Conservation (phyloP, 1,140 invertebrate species). For the Drosophila littoralis region DNA sequence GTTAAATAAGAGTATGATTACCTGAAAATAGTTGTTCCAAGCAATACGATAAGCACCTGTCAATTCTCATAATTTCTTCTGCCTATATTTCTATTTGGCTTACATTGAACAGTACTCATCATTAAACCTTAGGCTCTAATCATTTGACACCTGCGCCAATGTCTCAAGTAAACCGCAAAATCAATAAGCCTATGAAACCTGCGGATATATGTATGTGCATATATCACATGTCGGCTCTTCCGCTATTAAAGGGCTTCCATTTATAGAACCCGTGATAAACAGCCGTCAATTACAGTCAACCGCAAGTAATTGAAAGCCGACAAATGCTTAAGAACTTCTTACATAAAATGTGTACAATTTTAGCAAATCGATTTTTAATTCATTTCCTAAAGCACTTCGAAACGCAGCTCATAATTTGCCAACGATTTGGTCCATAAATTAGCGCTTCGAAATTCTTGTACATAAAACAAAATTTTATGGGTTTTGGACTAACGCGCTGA, state of each 20-base stretch:
- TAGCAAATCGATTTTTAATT: conserved; percentile 46
- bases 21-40: too few species aligned
- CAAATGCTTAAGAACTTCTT: conserved; percentile 9
- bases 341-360: conserved; percentile 4
- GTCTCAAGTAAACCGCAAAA: conserved; percentile 64
- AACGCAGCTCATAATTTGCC: conserved; percentile 32
- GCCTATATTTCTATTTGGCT: neutral
- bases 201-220: neutral
- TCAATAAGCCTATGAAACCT: conserved; percentile 12
- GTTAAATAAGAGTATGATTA: too few species aligned
- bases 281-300: conserved; percentile 17
- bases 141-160: conserved; percentile 62
- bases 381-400: conserved; percentile 4
- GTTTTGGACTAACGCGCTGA: conserved; percentile 39
- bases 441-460: conserved; percentile 27
- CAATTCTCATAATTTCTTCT: neutral
- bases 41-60: neutral
- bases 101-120: neutral
- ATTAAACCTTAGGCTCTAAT: conserved; percentile 16
- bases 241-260: conserved; percentile 55
- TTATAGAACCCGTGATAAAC: neutral
- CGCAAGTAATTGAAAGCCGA: conserved; percentile 26
- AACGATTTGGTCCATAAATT: conserved; percentile 45
- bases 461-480: conserved; percentile 73
- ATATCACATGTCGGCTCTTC: conserved; percentile 51